These are phyloP conservation scores for Ctenicera cuprea DNA, from an alignment of 2,888 invertebrate species.

Conservation along the genomic window DNA sequence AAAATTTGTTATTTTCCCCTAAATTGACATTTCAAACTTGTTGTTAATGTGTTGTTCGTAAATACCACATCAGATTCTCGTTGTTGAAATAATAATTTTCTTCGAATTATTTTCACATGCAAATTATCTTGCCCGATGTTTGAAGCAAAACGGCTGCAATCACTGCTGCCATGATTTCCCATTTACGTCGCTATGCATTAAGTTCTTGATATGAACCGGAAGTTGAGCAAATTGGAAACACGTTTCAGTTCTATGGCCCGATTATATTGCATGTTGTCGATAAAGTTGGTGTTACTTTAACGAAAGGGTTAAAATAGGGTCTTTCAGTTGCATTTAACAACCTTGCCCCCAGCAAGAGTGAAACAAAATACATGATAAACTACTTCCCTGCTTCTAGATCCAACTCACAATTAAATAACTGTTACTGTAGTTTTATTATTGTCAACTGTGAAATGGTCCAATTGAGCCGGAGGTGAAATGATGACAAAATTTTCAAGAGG, in stretches of 20 bases:
- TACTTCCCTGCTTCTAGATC: too few relatives aligned
- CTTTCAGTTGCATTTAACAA: constrained; percentile 7
- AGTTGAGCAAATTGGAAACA: constrained; percentile 41
- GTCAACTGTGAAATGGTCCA: too few relatives aligned
- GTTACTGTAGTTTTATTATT: too few relatives aligned
- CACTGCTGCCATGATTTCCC: constrained; percentile 23
- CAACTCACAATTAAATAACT: too few relatives aligned
- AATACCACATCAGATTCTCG: too few relatives aligned
- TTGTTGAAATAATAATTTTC: not conserved
- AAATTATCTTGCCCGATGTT: too few relatives aligned
- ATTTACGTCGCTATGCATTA: constrained; percentile 34
- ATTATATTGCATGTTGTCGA: constrained; percentile 20
- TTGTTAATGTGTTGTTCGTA: too few relatives aligned
- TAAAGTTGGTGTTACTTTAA: constrained; percentile 23
- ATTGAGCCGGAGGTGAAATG: too few relatives aligned
- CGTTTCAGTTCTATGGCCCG: constrained; percentile 31
- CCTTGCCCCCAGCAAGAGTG: not conserved
- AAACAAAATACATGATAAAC: not conserved
- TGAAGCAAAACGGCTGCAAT: not conserved
- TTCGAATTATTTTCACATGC: not conserved
- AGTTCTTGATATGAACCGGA: constrained; percentile 37
- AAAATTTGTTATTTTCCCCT: too few relatives aligned
- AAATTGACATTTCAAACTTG: too few relatives aligned
- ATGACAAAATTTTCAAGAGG: too few relatives aligned
- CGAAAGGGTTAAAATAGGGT: constrained; percentile 8